Conservation (phyloP, 2,113 vertebrate species). For the Perca fluviatilis region DNA sequence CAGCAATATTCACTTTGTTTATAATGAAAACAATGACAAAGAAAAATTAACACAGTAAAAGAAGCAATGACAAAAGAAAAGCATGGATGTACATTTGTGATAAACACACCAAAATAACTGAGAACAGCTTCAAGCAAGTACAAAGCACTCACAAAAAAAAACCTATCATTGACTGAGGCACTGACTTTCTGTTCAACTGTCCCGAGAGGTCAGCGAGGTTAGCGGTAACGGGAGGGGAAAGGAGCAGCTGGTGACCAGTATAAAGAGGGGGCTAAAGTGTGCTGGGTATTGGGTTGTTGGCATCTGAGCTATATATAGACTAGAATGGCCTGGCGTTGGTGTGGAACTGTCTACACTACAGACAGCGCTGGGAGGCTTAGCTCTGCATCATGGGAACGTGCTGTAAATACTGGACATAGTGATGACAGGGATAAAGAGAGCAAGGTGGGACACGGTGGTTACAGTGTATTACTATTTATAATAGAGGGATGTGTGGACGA, state of each 20-base stretch:
- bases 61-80: background rate
- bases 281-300: slow-evolving; percentile 39
- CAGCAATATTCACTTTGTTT: background rate
- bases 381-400: slow-evolving; percentile 35
- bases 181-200: slow-evolving; percentile 17
- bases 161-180: background rate
- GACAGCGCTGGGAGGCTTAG: slow-evolving; percentile 42
- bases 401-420: slow-evolving; percentile 43
- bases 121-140: background rate
- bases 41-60: background rate
- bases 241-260: slow-evolving; percentile 71
- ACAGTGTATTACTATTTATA: slow-evolving; percentile 15
- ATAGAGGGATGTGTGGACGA: background rate
- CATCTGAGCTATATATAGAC: slow-evolving; percentile 70
- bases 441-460: background rate
- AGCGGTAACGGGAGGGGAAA: slow-evolving; percentile 46
- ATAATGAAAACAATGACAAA: background rate
- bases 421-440: slow-evolving; percentile 18
- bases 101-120: background rate
- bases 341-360: slow-evolving; percentile 46
- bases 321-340: slow-evolving; percentile 21
- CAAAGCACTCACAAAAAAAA: slow-evolving; percentile 5
- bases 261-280: slow-evolving; percentile 45
- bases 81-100: background rate
- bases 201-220: slow-evolving; percentile 28